Evolutionary conservation across 2,888 invertebrate species (phyloP), one percentile per base, ranked within the genome.

Genomic region (Tridacna crocea): DNA sequence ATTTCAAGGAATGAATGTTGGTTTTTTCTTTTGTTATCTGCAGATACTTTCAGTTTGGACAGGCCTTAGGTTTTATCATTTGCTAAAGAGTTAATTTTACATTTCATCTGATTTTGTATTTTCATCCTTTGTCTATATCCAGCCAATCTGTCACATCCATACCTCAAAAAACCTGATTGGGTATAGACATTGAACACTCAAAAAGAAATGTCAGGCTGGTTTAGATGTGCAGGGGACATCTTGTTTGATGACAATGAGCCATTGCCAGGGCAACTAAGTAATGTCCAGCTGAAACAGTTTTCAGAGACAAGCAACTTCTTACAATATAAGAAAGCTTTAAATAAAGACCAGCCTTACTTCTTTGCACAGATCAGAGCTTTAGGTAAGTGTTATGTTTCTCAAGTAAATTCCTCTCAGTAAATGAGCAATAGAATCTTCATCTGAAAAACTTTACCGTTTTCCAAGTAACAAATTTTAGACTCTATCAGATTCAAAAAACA

Each of bases 221-320:
- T 90, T 79, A 85, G 92, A 19, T 91, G 91, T 88, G 90, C 92
- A 22, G 92, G 92, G 26, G 92, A 92, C 73, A 88, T 92, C 26
- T 84, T 91, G 48, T 92, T 92, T 87, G 89, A 89, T 82, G 89
- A 91, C 79, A 78, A 84, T 22, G 83, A 87, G 19, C 92, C 91
- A 19, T 36, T 84, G 19, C 89, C 90, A 48, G 92, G 92, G 19
- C 88, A 88, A 66, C 88, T 90, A n/a, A 89, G 90, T 75, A 89
- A 90, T 79, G 92, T 93, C 0, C 88, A 89, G 72, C 82, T 93
- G 27, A 92, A 92, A 78, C 89, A 89, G 74, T 91, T 86, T 72
- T 91, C 92, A 17, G 92, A 92, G 74, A 92, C 92, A 26, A 91
- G 92, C 82, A 92, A 92, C 70, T 92, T 92, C 75, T 82, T 93